Percentiles rank a stretch among this genome's conserved stretches.
Evolutionary conservation across 2,888 invertebrate genomes (phyloP).

Genomic region (Sicus ferrugineus): DNA sequence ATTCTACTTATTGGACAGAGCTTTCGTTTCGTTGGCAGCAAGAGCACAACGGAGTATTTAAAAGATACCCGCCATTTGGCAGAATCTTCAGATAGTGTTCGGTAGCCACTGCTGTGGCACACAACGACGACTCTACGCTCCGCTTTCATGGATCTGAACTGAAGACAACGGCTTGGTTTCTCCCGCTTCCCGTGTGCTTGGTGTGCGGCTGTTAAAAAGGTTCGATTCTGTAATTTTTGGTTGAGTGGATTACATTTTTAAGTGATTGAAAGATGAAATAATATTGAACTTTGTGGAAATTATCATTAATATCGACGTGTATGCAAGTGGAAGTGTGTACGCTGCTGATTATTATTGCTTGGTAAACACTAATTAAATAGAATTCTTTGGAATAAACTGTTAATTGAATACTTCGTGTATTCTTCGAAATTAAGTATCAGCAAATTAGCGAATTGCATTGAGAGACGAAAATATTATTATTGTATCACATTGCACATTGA

Average conservation of each 20-base stretch:
- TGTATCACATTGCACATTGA: too few species aligned
- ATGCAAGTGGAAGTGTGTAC: too few species aligned
- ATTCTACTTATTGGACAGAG: neutral
- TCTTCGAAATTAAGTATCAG: too few species aligned
- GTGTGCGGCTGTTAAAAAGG: neutral
- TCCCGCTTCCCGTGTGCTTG: conserved; percentile 1
- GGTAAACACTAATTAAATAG: too few species aligned
- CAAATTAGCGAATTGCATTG: too few species aligned
- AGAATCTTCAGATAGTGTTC: conserved; percentile 18
- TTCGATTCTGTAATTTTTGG: neutral
- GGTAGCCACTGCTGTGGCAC: conserved; percentile 14
- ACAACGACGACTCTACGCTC: conserved; percentile 3
- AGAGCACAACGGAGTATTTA: conserved; percentile 9
- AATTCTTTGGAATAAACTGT: too few species aligned
- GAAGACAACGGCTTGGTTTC: neutral
- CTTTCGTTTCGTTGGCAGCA: neutral
- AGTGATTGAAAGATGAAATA: neutral
- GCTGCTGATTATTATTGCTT: too few species aligned
- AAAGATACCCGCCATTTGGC: conserved; percentile 15
- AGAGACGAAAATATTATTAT: too few species aligned
- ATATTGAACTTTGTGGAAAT: too few species aligned
- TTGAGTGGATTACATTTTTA: neutral
- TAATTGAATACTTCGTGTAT: too few species aligned
- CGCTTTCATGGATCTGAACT: conserved; percentile 9
- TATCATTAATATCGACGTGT: too few species aligned